Conservation (phyloP, 1,140 invertebrate genomes). For the Wiebesia pumilae region DNA sequence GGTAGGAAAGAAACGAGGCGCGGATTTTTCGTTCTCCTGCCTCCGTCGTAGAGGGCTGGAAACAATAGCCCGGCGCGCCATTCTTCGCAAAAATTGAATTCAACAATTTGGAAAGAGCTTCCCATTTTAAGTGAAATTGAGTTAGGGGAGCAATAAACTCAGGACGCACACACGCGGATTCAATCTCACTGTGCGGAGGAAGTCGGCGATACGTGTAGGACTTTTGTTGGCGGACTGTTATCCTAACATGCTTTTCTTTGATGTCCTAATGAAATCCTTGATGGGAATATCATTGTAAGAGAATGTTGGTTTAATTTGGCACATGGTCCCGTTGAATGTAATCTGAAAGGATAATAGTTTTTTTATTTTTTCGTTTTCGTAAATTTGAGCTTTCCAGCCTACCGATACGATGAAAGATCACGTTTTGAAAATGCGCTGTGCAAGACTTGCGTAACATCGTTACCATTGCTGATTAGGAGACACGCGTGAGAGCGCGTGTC, state of each 20-base stretch:
- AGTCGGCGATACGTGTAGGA: not conserved
- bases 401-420: too few relatives aligned
- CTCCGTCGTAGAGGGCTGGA: not conserved
- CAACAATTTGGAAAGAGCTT: constrained; percentile 48
- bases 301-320: not conserved
- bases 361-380: too few relatives aligned
- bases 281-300: not conserved
- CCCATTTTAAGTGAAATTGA: constrained; percentile 47
- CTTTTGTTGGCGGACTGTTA: constrained; percentile 35
- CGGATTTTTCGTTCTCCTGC: not conserved
- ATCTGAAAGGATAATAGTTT: too few relatives aligned
- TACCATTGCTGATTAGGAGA: too few relatives aligned
- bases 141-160: constrained; percentile 28
- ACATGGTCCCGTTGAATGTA: too few relatives aligned
- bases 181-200: not conserved
- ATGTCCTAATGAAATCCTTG: constrained; percentile 46
- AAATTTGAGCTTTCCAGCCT: too few relatives aligned
- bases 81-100: constrained; percentile 50
- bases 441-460: too few relatives aligned
- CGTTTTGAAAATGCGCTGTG: too few relatives aligned
- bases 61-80: constrained; percentile 42
- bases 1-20: not conserved
- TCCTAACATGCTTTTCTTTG: constrained; percentile 22
- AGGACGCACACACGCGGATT: not conserved
- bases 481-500: too few relatives aligned